Evolutionary conservation across 2,113 vertebrate genomes (phyloP).

Genomic region (Azemiops feae): DNA sequence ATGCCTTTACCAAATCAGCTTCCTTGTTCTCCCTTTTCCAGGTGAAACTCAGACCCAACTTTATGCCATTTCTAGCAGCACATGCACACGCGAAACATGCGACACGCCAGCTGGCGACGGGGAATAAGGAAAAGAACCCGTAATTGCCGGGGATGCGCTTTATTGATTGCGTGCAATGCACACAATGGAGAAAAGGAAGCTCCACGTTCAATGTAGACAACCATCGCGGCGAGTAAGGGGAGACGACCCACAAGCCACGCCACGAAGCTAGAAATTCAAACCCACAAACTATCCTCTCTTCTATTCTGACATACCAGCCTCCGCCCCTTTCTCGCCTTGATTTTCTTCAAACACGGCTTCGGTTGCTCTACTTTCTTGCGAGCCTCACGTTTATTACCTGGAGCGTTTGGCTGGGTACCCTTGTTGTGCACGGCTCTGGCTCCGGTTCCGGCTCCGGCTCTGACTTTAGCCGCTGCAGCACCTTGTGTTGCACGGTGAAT

Average conservation of each 20-base stretch:
- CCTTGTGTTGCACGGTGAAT: slow-evolving; percentile 15
- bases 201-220: neutral
- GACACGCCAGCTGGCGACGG: neutral
- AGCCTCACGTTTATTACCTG: neutral
- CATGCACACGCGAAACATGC: too few relatives aligned
- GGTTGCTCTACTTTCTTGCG: neutral
- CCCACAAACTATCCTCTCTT: neutral
- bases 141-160: neutral
- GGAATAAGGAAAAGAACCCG: neutral
- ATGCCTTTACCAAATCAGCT: too few relatives aligned
- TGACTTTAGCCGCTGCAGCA: slow-evolving; percentile 24
- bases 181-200: neutral
- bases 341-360: neutral
- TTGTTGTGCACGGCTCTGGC: slow-evolving; percentile 12
- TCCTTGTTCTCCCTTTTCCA: neutral
- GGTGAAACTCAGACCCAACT: slow-evolving; percentile 9
- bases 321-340: neutral
- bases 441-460: neutral
- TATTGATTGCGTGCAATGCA: neutral
- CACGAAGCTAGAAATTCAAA: neutral
- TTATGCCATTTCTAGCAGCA: neutral
- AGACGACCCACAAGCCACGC: neutral
- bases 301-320: too few relatives aligned
- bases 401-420: neutral
- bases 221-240: neutral